These are phyloP conservation scores for Aurelia aurita complex sp. Pacific DNA, from an alignment of 30 jellyfish, hydroid and myxozoan species.

Conservation along the genomic window DNA sequence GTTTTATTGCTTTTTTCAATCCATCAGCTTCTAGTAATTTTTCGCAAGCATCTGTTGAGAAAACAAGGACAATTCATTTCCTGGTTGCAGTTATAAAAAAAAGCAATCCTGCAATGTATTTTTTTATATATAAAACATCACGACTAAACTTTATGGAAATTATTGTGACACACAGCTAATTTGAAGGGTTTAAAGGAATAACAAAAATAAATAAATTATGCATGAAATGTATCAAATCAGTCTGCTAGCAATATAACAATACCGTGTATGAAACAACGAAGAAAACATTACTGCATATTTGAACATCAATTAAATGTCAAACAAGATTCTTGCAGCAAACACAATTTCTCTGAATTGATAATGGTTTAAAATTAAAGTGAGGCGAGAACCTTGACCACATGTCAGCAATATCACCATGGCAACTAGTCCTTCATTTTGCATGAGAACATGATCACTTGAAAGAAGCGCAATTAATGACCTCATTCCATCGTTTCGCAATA, in stretches of 20 bases:
- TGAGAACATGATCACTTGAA: slow-evolving; percentile 74
- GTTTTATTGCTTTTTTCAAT: slow-evolving; percentile 25
- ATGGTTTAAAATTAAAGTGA: not conserved
- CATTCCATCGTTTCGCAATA: slow-evolving; percentile 39
- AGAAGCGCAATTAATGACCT: slow-evolving; percentile 46
- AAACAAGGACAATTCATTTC: not conserved
- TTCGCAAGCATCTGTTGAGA: slow-evolving; percentile 28
- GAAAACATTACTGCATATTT: too few relatives aligned
- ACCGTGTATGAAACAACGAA: too few relatives aligned
- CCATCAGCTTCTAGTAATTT: slow-evolving; percentile 40
- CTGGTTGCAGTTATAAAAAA: not conserved
- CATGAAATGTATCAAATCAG: not conserved
- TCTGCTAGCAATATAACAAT: not conserved
- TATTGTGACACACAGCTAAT: not conserved
- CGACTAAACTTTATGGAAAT: not conserved
- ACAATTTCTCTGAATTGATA: not conserved
- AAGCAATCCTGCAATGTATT: not conserved
- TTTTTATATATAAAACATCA: too few relatives aligned
- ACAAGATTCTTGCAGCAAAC: too few relatives aligned
- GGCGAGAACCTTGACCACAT: slow-evolving; percentile 53
- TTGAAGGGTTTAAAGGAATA: not conserved
- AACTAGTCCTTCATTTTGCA: slow-evolving; percentile 94
- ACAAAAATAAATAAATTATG: not conserved
- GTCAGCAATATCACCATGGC: slow-evolving; percentile 70
- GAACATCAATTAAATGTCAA: too few relatives aligned